Base-by-base conservation (phyloP, 2,113 vertebrate genomes). In the Campylomormyrus tamandua region DNA sequence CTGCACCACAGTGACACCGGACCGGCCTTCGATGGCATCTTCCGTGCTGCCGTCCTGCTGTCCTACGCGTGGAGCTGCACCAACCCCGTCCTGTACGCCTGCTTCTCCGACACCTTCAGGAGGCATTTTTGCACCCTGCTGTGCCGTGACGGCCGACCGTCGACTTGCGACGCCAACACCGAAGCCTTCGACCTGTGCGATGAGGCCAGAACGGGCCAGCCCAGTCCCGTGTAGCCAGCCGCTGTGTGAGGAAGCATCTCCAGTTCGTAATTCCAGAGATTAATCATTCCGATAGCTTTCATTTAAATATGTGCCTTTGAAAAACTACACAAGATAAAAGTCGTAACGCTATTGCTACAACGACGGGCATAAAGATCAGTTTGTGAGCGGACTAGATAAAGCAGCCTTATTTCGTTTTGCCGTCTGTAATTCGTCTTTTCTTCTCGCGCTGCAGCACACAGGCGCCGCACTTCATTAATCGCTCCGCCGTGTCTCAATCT, bases 1-100 rank as follows among this genome's bases (percentile, higher is more conserved):
- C 84, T 94, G 49, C 80, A 91, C 17, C 91, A 90, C 24, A 89
- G 0, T 0, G 91, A 91, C 15, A 11, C 91, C 9, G 89, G 58
- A 0, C 50, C 90, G 2, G 70, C 88, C 31, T 94, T 96, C 31
- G 46, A 91, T 48, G 91, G 91, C 35, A 93, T 93, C 0, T 97
- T 96, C 31, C 94, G 96, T 91, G 91, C 95, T 1, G 93, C 93
- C 45, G 95, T 97, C n/a, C 91, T 96, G 90, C 77, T 97, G 91
- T 97, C 96, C 0, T 97, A 97, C 90, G 95, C 95, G 0, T 96
- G 96, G 96, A 97, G 96, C 93, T 96, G 96, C 0, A 93, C 95
- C 4, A 96, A 96, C 90, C 96, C 96, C 48, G 94, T 96, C 58
- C 93, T 97, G 46, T 96, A 97, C 5, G 93, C 94, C 62, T 95